Base-by-base conservation (phyloP, 2,113 vertebrate species). In the Oreochromis spilurus region DNA sequence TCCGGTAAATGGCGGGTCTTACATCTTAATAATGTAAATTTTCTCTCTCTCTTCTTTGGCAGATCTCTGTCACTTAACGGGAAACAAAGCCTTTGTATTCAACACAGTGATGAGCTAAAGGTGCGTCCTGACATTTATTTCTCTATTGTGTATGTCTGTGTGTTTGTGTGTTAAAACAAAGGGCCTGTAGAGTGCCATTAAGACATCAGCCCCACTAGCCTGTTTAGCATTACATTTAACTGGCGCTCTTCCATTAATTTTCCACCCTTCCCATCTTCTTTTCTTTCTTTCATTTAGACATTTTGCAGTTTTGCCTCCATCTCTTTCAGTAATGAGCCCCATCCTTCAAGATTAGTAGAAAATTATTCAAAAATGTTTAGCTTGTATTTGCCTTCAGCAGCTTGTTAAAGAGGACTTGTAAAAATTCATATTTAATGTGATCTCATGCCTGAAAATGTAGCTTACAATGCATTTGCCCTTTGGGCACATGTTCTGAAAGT, bases 51-150 rank as follows among this genome's bases (percentile, higher is more conserved):
- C 62, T 67, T 58, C 75, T 79, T 21, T 19, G 83, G 87, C 88
- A 38, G 81, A 88, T 82, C 79, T 83, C 89, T 79, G 81, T 89
- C 83, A 17, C 82, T 4, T 81, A 21, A 58, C 36, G 52, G 83
- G 81, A 38, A 79, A 86, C 52, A 60, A 75, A 79, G 70, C 70
- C 36, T 50, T 89, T 87, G 16, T 9, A 83, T 81, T 70, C 38
- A 58, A 83, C 90, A 79, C 87, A 80, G 91, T 88, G 82, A 93
- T 93, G 93, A 95, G 87, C 85, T 90, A 92, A 94, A 94, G 93
- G 95, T 94, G 75, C 4, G 89, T 90, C 78, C 67, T 57, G 65
- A 4, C 55, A 16, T 58, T 82, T 84, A 52, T 82, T 58, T 19
- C 14, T 36, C 7, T 75, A 81, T 77, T 57, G 77, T 84, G 81